Conservation (phyloP, 35 echinoderm and acorn worm genomes). For the Acanthaster planci region DNA sequence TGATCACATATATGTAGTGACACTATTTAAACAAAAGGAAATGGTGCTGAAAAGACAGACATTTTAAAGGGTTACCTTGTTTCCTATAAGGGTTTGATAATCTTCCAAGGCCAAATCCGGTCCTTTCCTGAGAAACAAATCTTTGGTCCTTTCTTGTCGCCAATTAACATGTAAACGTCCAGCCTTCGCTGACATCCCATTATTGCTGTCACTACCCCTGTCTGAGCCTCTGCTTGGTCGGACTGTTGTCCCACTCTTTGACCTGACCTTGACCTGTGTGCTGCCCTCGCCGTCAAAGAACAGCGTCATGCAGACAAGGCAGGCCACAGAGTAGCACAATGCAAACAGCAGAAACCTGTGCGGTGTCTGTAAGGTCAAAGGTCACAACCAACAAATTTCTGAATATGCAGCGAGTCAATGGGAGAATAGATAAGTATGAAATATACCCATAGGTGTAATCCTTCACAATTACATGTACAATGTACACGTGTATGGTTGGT, state of each 20-base stretch:
- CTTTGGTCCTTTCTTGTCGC: conserved; percentile 41
- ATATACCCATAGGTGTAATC: too few relatives aligned
- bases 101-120: conserved; percentile 38
- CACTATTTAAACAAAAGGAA: too few relatives aligned
- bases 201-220: neutral
- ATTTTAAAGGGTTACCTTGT: conserved; percentile 57
- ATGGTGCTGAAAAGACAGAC: too few relatives aligned
- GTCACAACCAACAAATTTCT: too few relatives aligned
- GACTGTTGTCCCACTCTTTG: neutral
- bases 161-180: conserved; percentile 22
- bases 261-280: neutral
- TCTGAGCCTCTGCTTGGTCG: neutral
- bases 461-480: too few relatives aligned
- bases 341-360: conserved; percentile 58
- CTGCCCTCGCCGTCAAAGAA: conserved; percentile 52
- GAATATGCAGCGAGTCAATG: too few relatives aligned
- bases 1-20: too few relatives aligned
- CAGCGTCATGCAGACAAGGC: conserved; percentile 47
- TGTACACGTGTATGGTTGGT: too few relatives aligned
- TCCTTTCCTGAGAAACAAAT: conserved; percentile 54
- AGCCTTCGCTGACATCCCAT: neutral
- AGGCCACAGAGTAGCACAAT: conserved; percentile 55
- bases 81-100: conserved; percentile 51
- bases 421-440: too few relatives aligned
- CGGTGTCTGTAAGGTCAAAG: conserved; percentile 31